phyloP scores from a whole-genome alignment of 2,888 invertebrate species.

The Creontiades dilutus region DNA sequence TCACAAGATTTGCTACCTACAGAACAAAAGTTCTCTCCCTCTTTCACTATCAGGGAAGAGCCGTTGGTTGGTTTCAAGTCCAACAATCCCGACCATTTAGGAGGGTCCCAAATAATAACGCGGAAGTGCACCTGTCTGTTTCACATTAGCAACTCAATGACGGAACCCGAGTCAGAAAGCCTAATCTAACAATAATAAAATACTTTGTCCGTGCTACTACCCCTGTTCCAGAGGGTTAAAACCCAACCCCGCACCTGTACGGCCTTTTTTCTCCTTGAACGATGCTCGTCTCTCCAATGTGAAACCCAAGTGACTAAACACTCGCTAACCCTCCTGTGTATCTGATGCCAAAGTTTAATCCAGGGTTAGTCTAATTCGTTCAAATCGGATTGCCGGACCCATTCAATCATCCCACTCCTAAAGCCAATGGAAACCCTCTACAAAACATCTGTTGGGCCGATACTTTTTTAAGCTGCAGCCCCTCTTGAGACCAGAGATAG shows the following conservation, averaged over 20 bases:
- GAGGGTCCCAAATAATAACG: slow-evolving; percentile 41
- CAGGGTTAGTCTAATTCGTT: slow-evolving; percentile 60
- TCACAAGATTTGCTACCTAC: background rate
- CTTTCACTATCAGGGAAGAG: background rate
- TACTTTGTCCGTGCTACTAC: slow-evolving; percentile 51
- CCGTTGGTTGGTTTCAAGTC: slow-evolving; percentile 23
- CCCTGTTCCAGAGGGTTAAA: slow-evolving; percentile 58
- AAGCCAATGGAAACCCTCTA: slow-evolving; percentile 43
- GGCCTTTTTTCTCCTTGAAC: slow-evolving; percentile 30
- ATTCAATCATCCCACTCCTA: slow-evolving; percentile 67
- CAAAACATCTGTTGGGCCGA: slow-evolving; percentile 54
- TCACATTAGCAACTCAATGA: slow-evolving; percentile 65
- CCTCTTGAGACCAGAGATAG: slow-evolving; percentile 29
- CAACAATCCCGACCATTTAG: slow-evolving; percentile 41
- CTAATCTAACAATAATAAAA: slow-evolving; percentile 70
- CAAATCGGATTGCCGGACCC: slow-evolving; percentile 65
- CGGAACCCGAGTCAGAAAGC: background rate
- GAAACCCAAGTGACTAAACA: slow-evolving; percentile 52
- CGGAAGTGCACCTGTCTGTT: slow-evolving; percentile 57
- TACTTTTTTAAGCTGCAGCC: background rate
- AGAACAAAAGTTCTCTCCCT: background rate
- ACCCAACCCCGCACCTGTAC: slow-evolving; percentile 46
- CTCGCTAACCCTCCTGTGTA: slow-evolving; percentile 1
- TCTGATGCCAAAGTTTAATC: slow-evolving; percentile 47
- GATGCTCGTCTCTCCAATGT: background rate